phyloP scores from a whole-genome alignment of 1,140 invertebrate genomes.

The silkworm (Bombyx mori) region DNA sequence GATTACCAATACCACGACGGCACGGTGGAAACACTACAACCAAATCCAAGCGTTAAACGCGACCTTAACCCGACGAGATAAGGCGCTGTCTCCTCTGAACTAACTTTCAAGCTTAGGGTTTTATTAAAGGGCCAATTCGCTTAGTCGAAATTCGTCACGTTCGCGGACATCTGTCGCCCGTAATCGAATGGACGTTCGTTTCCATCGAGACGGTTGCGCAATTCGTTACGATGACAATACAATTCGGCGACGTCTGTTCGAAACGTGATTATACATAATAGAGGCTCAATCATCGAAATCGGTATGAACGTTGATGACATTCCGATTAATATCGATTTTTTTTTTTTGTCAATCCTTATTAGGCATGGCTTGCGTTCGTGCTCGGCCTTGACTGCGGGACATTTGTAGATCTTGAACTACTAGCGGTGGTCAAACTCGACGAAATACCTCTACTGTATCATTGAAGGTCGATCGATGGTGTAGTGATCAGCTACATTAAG shows the following conservation, averaged over 20 bases:
- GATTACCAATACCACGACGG: conserved; percentile 51
- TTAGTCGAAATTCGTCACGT: conserved; percentile 68
- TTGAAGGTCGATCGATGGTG: too few relatives aligned
- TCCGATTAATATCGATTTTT: conserved; percentile 29
- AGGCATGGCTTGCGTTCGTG: not conserved
- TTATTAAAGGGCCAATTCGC: conserved; percentile 27
- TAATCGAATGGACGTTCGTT: conserved; percentile 57
- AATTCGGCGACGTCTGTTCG: conserved; percentile 33
- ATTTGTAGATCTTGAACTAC: too few relatives aligned
- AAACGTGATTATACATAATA: conserved; percentile 53
- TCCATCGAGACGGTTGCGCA: conserved; percentile 50
- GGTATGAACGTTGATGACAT: conserved; percentile 43
- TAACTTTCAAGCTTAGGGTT: conserved; percentile 9
- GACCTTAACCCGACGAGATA: conserved; percentile 13
- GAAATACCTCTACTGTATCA: too few relatives aligned
- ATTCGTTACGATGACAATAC: conserved; percentile 64
- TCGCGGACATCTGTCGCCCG: conserved; percentile 62
- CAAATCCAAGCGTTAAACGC: conserved; percentile 8
- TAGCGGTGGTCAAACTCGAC: too few relatives aligned
- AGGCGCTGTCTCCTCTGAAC: not conserved
- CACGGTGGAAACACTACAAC: conserved; percentile 32
- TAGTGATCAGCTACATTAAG: too few relatives aligned
- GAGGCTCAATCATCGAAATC: conserved; percentile 34
- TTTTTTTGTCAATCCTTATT: conserved; percentile 11
- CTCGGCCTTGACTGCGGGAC: too few relatives aligned